Evolutionary conservation across 2,113 vertebrate species (phyloP), one percentile per base, ranked within the genome.

Genomic region (Nipponia nippon): DNA sequence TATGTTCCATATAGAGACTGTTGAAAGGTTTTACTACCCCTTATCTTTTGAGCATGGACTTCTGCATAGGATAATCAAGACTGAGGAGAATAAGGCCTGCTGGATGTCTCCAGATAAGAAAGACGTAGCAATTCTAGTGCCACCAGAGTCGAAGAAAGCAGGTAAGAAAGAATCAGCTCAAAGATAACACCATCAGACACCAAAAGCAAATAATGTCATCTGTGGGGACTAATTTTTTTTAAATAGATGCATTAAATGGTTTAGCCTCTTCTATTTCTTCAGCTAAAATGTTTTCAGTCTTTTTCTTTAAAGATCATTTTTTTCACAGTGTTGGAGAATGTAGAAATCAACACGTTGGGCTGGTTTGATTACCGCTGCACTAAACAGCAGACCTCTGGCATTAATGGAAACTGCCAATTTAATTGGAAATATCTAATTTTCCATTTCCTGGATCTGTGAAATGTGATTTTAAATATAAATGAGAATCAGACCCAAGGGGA

Each of bases 381-480:
- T 61, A 44, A 87, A 75, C 25, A 82, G 34, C 83, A 95, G 44
- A 79, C 50, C 10, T 53, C 73, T 84, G 80, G 46, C 32, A 21
- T 71, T 91, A 75, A 63, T 46, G 25, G 16, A 91, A 96, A 79
- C 19, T 72, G 73, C 7, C 69, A 72, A 15, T 89, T 93, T 91
- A 82, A 91, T 93, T 93, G 67, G 42, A 78, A 86, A 86, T 30
- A 80, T 65, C 40, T 38, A 46, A n/a, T 90, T 95, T 93, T 95
- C 69, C 49, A 44, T 92, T 89, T 96, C 69, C 36, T 58, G 65
- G 9, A 55, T 67, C 80, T 84, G 52, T 82, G 86, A 92, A 92
- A 95, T 87, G 34, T 79, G 30, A 56, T 92, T 95, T 95, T 82
- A 84, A 92, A 78, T 79, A 67, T 44, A 87, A 86, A 92, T 78